Percentiles rank a stretch among this genome's conserved stretches.
Conservation (phyloP, 2,113 vertebrate genomes). For the Heliornis fulica region DNA sequence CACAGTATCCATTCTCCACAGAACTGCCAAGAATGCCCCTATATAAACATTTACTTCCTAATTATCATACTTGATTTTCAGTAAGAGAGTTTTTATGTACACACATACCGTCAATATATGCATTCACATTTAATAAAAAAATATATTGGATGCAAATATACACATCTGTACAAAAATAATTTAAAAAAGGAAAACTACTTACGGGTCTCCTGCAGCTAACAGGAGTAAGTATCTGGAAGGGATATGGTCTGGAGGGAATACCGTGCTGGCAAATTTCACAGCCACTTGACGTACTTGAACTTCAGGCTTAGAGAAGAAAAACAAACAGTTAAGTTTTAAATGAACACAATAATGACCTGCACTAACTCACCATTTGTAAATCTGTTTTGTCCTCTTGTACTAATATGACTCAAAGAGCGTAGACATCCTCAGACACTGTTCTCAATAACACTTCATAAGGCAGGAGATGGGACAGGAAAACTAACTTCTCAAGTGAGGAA, state of each 20-base stretch:
- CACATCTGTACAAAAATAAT: not conserved
- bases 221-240: conserved; percentile 95
- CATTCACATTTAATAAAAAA: not conserved
- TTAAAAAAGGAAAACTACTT: conserved; percentile 65
- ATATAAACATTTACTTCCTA: not conserved
- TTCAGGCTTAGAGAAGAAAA: conserved; percentile 83
- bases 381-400: not conserved
- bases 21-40: not conserved
- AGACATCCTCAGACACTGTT: not conserved
- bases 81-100: not conserved
- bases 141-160: not conserved
- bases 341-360: not conserved
- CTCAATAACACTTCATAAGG: not conserved
- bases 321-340: conserved; percentile 2
- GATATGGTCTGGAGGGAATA: conserved; percentile 93
- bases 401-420: not conserved
- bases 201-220: conserved; percentile 96
- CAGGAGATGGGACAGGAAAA: not conserved
- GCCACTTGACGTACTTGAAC: conserved; percentile 97
- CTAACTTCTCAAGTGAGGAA: not conserved
- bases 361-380: not conserved
- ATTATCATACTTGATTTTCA: not conserved
- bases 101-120: not conserved
- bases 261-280: conserved; percentile 94
- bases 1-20: not conserved